Evolutionary conservation across 2,113 vertebrate species (phyloP), one percentile per base, ranked within the genome.

Genomic region (Anarhynchus alexandrinus): DNA sequence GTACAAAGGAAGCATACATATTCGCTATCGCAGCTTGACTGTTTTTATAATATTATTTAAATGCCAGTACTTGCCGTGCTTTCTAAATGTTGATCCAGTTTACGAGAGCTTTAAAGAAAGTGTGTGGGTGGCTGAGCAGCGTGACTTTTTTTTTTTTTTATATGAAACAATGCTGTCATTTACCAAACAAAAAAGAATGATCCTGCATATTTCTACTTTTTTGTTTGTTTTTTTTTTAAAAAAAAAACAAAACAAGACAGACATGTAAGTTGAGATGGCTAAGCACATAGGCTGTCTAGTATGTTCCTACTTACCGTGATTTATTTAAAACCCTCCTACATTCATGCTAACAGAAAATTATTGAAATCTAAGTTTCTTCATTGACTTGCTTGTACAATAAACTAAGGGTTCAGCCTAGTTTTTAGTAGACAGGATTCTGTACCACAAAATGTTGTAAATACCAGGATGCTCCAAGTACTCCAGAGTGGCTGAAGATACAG

Each of bases 21-120:
- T 59, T 90, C 14, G 0, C 42, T 51, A 62, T 61, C 6, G 0
- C 70, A 76, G 57, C 51, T 95, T 80, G 86, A 86, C 47, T 42
- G 58, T 26, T 78, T 92, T 80, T 76, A n/a, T 61, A 83, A 36
- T 73, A 73, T 54, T 86, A 32, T 54, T 78, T 88, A 88, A 94
- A 94, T 86, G 83, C 73, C 45, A 64, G 73, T 57, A 92, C 92
- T 94, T 86, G 70, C 88, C 76, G 87, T 93, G 94, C 81, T 94
- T 96, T 87, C 86, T 90, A 95, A 96, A 93, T 76, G 82, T 83
- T 96, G 92, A 84, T 94, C 64, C 86, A 94, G 58, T 82, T 91
- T 91, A 61, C 29, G 17, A 73, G 69, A 86, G 65, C 61, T 84
- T 94, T 90, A 93, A 81, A 86, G 76, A 65, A 74, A 80, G 27